Evolutionary conservation across 2,113 vertebrate species (phyloP), one percentile per base, ranked within the genome.

Genomic region (Carollia perspicillata): DNA sequence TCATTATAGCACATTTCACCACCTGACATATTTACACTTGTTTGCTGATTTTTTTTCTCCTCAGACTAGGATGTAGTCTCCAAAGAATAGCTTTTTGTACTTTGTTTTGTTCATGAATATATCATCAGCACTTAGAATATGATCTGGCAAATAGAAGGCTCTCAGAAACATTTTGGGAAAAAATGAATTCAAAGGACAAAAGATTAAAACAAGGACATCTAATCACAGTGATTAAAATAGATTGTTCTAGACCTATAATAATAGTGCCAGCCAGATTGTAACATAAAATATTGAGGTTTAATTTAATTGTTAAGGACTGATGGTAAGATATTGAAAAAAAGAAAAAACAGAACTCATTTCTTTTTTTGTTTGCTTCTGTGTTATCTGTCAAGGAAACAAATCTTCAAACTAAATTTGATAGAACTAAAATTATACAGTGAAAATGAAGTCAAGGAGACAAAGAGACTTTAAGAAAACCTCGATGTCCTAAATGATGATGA

Each of bases 261-360:
- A 89, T 22, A 80, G 78, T 75, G 20, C 53, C 14, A 69, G n/a
- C 4, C 35, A 60, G 2, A 72, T 93, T 90, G n/a, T 87, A 92
- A 91, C 6, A n/a, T 13, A 83, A 90, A 93, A 85, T 44, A 89
- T 0, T n/a, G 47, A 89, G 23, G 5, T 51, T 65, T 89, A 72
- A 88, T 69, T 85, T 84, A 63, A 71, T 93, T 85, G n/a, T 80
- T 86, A 95, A 89, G 13, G 35, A 83, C 35, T 58, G 42, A n/a
- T 81, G 20, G 23, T 40, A 33, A 51, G 53, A 78, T 49, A 42
- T 58, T 40, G 37, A 75, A 81, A 80, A 85, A 71, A 78, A 83
- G 11, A 30, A 79, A 53, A n/a, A 40, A 12, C 6, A 53, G 4
- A 90, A 68, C 28, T 93, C n/a, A 71, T 68, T 1, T 63, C n/a